phyloP scores from a whole-genome alignment of 2,113 vertebrate species.

The Heteronetta atricapilla region DNA sequence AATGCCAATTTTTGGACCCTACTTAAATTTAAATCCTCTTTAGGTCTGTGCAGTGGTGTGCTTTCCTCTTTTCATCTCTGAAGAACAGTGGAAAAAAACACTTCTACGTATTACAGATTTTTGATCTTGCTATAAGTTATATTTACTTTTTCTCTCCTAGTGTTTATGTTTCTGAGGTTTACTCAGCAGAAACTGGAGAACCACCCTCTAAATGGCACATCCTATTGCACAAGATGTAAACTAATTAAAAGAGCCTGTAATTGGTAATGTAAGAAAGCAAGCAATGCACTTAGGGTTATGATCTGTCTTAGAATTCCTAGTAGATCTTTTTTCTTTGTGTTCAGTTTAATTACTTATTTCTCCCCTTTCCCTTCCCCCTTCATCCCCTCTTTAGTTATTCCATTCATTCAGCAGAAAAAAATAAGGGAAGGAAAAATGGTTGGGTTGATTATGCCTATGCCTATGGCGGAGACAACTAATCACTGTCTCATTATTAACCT shows the following conservation, averaged over 20 bases:
- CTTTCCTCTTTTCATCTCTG: neutral
- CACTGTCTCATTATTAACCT: neutral
- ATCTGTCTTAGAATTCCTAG: neutral
- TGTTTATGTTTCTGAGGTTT: neutral
- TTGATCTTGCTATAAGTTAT: neutral
- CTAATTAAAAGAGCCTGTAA: neutral
- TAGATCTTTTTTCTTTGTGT: neutral
- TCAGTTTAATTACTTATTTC: no score
- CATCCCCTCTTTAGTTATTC: neutral
- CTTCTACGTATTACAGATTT: neutral
- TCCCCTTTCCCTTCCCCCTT: no score
- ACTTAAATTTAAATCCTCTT: neutral
- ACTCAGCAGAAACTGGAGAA: neutral
- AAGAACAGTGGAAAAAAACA: neutral
- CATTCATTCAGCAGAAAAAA: neutral
- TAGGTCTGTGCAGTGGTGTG: neutral
- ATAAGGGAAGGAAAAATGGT: neutral
- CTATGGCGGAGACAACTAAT: neutral
- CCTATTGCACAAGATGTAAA: neutral
- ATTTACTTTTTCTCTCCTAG: neutral
- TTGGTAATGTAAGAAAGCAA: neutral
- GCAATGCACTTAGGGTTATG: rapidly evolving
- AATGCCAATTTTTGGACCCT: neutral
- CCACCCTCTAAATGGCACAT: neutral
- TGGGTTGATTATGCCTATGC: neutral